Evolutionary conservation across 2,113 vertebrate species (phyloP), one percentile per base, ranked within the genome.

Genomic region (Neodon shergylaensis): DNA sequence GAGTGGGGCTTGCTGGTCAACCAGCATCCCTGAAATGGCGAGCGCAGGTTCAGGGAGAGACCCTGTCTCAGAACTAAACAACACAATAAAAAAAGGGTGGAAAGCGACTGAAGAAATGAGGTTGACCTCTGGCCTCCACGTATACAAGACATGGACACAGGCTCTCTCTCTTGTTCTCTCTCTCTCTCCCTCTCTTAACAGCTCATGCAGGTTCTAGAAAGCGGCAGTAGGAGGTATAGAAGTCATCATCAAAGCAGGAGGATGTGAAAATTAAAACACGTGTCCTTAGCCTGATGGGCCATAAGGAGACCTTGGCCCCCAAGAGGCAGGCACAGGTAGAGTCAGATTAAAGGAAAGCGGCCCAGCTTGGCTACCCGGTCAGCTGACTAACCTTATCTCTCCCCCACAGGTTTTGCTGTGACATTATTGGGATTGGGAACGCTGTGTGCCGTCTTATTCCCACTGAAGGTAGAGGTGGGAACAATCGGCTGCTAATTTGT

Each of bases 321-420:
- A 3, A 66, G 22, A 66, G 84, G 49, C 68, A 86, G 68, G 19
- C 3, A 1, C 73, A 87, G 88, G 61, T 3, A 72, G 65, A 92
- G 63, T 63, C 76, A 79, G 74, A 97, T 96, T 94, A 66, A 86
- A 95, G 83, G 91, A 39, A 39, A 92, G 88, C 96, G 31, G 47
- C 61, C 39, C 7, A 72, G 44, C 16, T 47, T 3, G 22, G 12
- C 76, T 22, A 39, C 58, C 42, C 16, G 42, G 52, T 83, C 19
- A 72, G 28, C 24, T 90, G 39, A 33, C 66, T 92, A 81, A 89
- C 92, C 93, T 97, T 96, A 81, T 95, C 94, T 94, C 47, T 95
- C 54, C 89, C 88, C 63, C 49, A 26, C 95, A 98, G 92, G 88
- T 88, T 96, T 90, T 94, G 90, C 81, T 6, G 72, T 39, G 7